A percentile compares a stretch with the other conserved stretches of the same genome.
phyloP scores from a whole-genome alignment of 2,113 vertebrate species.

The Xenopus tropicalis region DNA sequence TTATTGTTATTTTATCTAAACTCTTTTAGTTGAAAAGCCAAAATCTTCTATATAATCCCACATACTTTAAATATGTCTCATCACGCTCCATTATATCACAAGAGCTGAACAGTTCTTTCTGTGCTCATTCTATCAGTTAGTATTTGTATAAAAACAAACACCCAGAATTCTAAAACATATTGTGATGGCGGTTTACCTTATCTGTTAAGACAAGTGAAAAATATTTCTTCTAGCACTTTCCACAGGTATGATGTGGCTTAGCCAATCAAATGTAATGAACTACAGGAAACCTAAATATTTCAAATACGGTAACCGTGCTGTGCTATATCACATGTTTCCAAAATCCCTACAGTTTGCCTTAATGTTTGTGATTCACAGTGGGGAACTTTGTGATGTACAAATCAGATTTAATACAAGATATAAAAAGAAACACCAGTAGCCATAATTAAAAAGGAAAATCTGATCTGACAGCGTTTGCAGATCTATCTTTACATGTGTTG shows the following conservation, averaged over 20 bases:
- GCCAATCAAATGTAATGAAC: conserved; percentile 47
- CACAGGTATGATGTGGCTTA: conserved; percentile 48
- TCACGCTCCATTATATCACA: conserved; percentile 8
- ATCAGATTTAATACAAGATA: too few species aligned
- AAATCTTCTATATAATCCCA: not conserved
- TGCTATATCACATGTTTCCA: too few species aligned
- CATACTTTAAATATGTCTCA: not conserved
- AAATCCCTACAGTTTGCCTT: too few species aligned
- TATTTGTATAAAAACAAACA: conserved; percentile 32
- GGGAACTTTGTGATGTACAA: too few species aligned
- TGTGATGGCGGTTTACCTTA: conserved; percentile 39
- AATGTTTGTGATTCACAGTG: too few species aligned
- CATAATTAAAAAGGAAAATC: too few species aligned
- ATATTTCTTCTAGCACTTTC: conserved; percentile 20
- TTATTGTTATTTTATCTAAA: too few species aligned
- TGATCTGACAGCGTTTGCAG: too few species aligned
- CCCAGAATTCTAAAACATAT: conserved; percentile 8
- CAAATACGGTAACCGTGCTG: not conserved
- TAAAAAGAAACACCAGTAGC: too few species aligned
- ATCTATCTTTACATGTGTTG: too few species aligned
- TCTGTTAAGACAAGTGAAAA: conserved; percentile 47
- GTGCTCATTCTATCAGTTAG: conserved; percentile 26
- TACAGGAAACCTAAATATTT: conserved; percentile 31
- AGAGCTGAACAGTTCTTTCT: conserved; percentile 23
- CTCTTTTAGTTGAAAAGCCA: too few species aligned